Evolutionary conservation across 2,797 vertebrate genomes (phyloP), one percentile per base, ranked within the genome.

Genomic region (Pangasius djambal): DNA sequence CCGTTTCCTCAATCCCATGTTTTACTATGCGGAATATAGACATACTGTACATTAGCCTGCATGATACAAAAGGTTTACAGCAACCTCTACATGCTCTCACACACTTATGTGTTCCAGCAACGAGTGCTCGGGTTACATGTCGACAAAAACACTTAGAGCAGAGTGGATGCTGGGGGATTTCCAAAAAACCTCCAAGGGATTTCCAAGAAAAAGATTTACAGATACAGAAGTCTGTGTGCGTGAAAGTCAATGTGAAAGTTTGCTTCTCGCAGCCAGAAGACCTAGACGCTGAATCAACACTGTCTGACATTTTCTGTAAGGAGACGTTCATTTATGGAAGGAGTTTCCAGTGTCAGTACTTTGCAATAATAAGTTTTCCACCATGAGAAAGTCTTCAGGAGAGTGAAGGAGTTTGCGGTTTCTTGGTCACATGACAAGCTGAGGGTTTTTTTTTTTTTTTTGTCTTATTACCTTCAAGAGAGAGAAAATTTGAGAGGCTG

Each of bases 91-190:
- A 59, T 4, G 10, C 9, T 57, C 15, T 15, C 34, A 34, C 34
- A 34, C 34, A 34, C 34, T 59, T 70, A n/a, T 31, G 28, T 4
- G n/a, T 22, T 40, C 16, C 52, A 55, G 0, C 2, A 18, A 48
- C 59, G 12, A 67, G 22, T 18, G 34, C 81, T 86, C 34, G 1
- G 9, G 12, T 79, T 83, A 7, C 1, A 65, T 63, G 44, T 37
- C 5, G 67, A 70, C 48, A 6, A 31, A 75, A 31, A 52, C 2
- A 57, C 78, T 70, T 65, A 81, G 87, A 79, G 83, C 59, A 22
- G n/a, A 83, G 86, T 57, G 70, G 69, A 88, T 59, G 83, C 86
- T 89, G 86, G 84, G 79, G 82, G 55, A 90, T 61, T 61, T 90
- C 77, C 65, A 86, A 83, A 59, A 78, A 90, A 86, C 1, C 4